Evolutionary conservation across 2,888 invertebrate genomes (phyloP), one percentile per base, ranked within the genome.

Genomic region (Chrysolina haemoptera): DNA sequence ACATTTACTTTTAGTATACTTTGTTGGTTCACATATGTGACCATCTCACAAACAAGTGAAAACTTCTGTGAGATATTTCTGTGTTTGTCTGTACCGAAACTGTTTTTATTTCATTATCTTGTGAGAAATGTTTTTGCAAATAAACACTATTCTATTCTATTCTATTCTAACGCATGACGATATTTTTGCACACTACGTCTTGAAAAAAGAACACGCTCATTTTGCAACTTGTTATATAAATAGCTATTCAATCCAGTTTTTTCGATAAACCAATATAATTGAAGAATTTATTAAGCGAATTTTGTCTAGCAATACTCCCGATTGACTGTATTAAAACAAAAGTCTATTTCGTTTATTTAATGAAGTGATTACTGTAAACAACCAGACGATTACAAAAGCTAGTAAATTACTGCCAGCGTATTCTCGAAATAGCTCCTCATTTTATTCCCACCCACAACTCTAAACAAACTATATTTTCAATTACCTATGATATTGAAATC

Each of bases 301-400:
- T 43, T 12, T 14, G 2, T 43, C 2, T 2, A 43, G 11, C 11
- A 12, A 43, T 43, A 14, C 20, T 12, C 53, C 5, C 4, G 16
- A 48, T 16, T 53, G 20, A 53, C 53, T 53, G 53, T 53, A 22
- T 18, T 4, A 53, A 18, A 20, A 12, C 18, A 20, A 20, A 53
- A 53, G 20, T 53, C 53, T 20, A 53, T 10, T 53, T 53, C 12
- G 20, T 53, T 53, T 53, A 22, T 20, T 76, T 75, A 66, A 73
- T 67, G 68, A 63, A 63, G 67, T 76, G 77, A 78, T 79, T 73
- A 75, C 75, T 78, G 59, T 78, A 75, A 68, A 75, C 71, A 79
- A 74, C 72, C 75, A 66, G 22, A n/a, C 50, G 12, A 46, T 62
- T 22, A 64, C 68, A 62, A 43, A 68, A 64, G 64, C 68, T 68